Evolutionary conservation across 1,140 invertebrate species (phyloP).

Genomic region (Zaprionus africanus): DNA sequence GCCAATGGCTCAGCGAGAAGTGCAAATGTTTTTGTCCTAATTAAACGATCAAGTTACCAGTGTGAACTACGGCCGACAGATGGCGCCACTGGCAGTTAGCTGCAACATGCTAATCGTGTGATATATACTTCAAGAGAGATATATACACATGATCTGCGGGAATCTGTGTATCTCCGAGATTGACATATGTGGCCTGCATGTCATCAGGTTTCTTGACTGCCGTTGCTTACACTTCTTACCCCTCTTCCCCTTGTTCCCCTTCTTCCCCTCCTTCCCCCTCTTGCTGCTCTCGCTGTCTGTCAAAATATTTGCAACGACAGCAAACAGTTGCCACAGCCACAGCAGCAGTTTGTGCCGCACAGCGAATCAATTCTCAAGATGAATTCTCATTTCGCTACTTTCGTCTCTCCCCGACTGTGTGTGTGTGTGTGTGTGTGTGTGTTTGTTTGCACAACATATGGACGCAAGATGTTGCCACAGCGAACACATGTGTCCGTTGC

Average conservation of each 20-base stretch:
- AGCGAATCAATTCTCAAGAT: constrained; percentile 59
- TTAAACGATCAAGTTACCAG: constrained; percentile 12
- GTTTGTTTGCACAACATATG: constrained; percentile 77
- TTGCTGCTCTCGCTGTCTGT: constrained; percentile 52
- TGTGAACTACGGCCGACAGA: constrained; percentile 2
- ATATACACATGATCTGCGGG: not conserved
- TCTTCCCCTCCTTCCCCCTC: not conserved
- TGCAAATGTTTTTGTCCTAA: constrained; percentile 4
- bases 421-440: not conserved
- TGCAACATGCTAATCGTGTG: constrained; percentile 29
- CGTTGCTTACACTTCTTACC: constrained; percentile 3
- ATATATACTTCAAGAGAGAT: constrained; percentile 4
- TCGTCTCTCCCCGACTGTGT: not conserved
- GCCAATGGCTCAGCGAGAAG: not conserved
- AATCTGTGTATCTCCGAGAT: not conserved
- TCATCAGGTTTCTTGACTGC: constrained; percentile 40
- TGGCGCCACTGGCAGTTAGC: constrained; percentile 41
- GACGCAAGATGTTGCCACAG: constrained; percentile 72
- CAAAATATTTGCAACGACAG: constrained; percentile 78
- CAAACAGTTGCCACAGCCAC: constrained; percentile 44
- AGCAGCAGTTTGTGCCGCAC: constrained; percentile 10
- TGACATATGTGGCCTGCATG: constrained; percentile 52
- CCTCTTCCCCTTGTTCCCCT: constrained; percentile 4
- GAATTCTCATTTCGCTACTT: constrained; percentile 58
- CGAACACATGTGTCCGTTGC: constrained; percentile 59